Conservation (phyloP, 2,888 invertebrate species). For the Napeogenes sylphis region DNA sequence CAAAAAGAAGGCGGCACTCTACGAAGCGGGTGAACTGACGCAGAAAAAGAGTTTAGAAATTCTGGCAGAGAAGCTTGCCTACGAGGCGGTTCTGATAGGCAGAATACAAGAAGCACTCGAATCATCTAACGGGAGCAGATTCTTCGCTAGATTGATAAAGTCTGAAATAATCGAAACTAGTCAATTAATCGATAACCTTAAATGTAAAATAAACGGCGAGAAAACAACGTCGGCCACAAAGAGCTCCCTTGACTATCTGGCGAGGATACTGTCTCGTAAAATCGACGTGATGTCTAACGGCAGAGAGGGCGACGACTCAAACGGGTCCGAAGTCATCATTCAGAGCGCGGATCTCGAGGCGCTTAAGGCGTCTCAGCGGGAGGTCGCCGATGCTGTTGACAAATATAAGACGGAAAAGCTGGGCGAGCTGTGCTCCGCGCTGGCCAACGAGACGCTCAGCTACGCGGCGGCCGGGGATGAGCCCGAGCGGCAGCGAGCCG, state of each 20-base stretch:
- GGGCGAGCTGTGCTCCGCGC: slow-evolving; percentile 82
- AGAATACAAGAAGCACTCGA: slow-evolving; percentile 82
- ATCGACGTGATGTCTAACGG: slow-evolving; percentile 70
- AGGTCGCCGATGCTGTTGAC: slow-evolving; percentile 79
- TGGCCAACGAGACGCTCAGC: slow-evolving; percentile 84
- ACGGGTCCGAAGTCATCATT: slow-evolving; percentile 57
- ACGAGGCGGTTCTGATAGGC: slow-evolving; percentile 85
- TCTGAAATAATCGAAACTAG: slow-evolving; percentile 87
- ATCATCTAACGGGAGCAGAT: slow-evolving; percentile 75
- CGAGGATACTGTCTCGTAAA: slow-evolving; percentile 85
- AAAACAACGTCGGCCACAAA: slow-evolving; percentile 59
- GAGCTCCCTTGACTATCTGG: slow-evolving; percentile 82
- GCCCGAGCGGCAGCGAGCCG: slow-evolving; percentile 57
- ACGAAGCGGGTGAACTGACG: slow-evolving; percentile 82
- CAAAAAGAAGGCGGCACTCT: slow-evolving; percentile 80
- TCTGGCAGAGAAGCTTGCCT: slow-evolving; percentile 87
- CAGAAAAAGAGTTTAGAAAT: slow-evolving; percentile 82
- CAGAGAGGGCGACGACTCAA: slow-evolving; percentile 45
- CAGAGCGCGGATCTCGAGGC: slow-evolving; percentile 73
- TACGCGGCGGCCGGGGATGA: slow-evolving; percentile 70
- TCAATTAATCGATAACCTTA: slow-evolving; percentile 84
- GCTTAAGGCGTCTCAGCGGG: slow-evolving; percentile 76
- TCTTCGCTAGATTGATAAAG: slow-evolving; percentile 79
- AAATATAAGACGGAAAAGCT: slow-evolving; percentile 83
- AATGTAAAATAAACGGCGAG: slow-evolving; percentile 80